phyloP scores from a whole-genome alignment of 2,797 vertebrate species.

The Lycodopsis pacificus region DNA sequence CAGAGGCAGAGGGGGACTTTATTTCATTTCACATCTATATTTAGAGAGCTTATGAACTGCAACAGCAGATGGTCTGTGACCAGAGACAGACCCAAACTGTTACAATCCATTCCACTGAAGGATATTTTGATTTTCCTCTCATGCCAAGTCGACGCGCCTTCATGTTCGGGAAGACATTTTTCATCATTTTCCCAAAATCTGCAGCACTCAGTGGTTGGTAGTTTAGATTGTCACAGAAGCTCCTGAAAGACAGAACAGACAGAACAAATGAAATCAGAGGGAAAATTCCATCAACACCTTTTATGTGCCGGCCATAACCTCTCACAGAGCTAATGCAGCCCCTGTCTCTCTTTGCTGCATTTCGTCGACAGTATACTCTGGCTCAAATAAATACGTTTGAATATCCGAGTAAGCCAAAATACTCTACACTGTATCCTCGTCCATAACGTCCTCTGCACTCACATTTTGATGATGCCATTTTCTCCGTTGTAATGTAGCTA shows the following conservation, averaged over 20 bases:
- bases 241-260: slow-evolving; percentile 85
- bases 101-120: slow-evolving; percentile 84
- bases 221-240: slow-evolving; percentile 99
- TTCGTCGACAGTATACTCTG: not conserved
- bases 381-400: not conserved
- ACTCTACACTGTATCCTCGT: not conserved
- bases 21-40: slow-evolving; percentile 88
- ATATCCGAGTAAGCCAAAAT: not conserved
- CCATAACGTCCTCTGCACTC: not conserved
- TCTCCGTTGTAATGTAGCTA: no score
- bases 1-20: slow-evolving; percentile 67
- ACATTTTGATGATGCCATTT: no score
- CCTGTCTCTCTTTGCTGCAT: not conserved
- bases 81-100: slow-evolving; percentile 77
- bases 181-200: slow-evolving; percentile 99
- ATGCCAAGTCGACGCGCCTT: slow-evolving; percentile 99
- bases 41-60: slow-evolving; percentile 85
- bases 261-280: not conserved
- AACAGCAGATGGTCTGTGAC: slow-evolving; percentile 84
- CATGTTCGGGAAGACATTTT: slow-evolving; percentile 99
- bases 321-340: not conserved
- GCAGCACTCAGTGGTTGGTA: slow-evolving; percentile 98
- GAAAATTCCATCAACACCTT: not conserved
- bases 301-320: not conserved
- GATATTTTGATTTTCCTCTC: slow-evolving; percentile 99